phyloP scores from a whole-genome alignment of 2,888 invertebrate species.

The Unio delphinus region DNA sequence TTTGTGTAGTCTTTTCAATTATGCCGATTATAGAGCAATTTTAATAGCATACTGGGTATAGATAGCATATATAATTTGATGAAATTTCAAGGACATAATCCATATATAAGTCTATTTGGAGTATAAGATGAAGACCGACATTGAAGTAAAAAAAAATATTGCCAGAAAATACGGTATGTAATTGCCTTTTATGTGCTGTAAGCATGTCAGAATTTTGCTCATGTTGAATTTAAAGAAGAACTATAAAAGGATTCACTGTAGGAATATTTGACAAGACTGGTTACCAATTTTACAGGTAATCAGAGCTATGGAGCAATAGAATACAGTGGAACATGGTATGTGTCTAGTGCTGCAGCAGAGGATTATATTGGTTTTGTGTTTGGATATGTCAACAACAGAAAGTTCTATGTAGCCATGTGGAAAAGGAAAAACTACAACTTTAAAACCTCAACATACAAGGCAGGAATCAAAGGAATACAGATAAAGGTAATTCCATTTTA shows the following conservation, averaged over 20 bases:
- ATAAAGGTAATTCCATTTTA: conserved; percentile 47
- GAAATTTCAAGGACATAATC: too few relatives aligned
- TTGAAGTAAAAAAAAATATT: too few relatives aligned
- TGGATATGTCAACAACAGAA: conserved; percentile 55
- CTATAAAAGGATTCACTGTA: not conserved
- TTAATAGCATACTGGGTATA: too few relatives aligned
- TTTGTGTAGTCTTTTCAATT: too few relatives aligned
- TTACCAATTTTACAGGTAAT: conserved; percentile 30
- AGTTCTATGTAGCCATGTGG: conserved; percentile 60
- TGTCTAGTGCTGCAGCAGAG: conserved; percentile 39
- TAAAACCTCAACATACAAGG: conserved; percentile 27
- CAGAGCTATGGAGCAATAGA: conserved; percentile 51
- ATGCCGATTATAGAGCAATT: too few relatives aligned
- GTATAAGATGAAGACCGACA: too few relatives aligned
- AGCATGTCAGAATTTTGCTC: not conserved
- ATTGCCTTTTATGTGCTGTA: not conserved
- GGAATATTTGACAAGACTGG: not conserved
- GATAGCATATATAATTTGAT: too few relatives aligned
- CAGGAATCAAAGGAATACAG: conserved; percentile 58
- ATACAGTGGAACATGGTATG: conserved; percentile 53
- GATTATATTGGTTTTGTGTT: conserved; percentile 60
- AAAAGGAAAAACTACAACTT: conserved; percentile 41
- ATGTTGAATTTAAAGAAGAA: not conserved
- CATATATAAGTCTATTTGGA: too few relatives aligned
- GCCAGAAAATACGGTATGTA: not conserved